These are phyloP conservation scores for Trachemys scripta DNA, from an alignment of 2,113 vertebrate genomes.

Conservation along the genomic window DNA sequence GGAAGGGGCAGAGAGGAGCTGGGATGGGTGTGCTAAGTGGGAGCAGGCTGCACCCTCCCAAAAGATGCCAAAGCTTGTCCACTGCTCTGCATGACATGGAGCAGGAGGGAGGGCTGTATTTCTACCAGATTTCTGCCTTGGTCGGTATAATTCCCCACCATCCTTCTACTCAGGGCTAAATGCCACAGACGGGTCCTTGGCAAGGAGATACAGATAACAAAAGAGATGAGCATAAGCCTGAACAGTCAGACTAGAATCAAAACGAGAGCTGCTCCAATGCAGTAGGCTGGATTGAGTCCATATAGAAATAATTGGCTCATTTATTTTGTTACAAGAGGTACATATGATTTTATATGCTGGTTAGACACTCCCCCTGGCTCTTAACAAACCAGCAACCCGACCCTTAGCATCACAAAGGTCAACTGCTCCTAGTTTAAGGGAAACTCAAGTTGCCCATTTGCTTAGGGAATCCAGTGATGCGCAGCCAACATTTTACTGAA, in stretches of 20 bases:
- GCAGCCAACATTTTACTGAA: background rate
- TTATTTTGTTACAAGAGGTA: background rate
- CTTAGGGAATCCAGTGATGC: background rate
- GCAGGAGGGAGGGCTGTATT: background rate
- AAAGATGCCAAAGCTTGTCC: background rate
- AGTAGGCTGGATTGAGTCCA: background rate
- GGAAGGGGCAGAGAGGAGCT: background rate
- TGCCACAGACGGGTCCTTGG: rapidly evolving
- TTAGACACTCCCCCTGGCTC: background rate
- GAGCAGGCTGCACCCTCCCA: background rate
- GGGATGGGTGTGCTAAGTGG: background rate
- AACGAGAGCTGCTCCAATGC: background rate
- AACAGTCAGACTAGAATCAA: background rate
- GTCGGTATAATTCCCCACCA: background rate
- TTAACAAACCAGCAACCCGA: background rate
- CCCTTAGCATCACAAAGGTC: background rate
- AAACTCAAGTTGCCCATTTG: background rate
- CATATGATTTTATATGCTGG: background rate
- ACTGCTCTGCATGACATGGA: background rate
- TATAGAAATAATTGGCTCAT: background rate
- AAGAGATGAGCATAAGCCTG: background rate
- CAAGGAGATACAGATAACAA: background rate
- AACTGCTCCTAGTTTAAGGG: background rate
- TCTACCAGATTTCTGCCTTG: background rate
- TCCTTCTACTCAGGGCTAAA: background rate